A percentile compares a stretch with the other conserved stretches of the same genome.
phyloP scores from a whole-genome alignment of 2,888 invertebrate genomes.

The Bellardia bayeri region DNA sequence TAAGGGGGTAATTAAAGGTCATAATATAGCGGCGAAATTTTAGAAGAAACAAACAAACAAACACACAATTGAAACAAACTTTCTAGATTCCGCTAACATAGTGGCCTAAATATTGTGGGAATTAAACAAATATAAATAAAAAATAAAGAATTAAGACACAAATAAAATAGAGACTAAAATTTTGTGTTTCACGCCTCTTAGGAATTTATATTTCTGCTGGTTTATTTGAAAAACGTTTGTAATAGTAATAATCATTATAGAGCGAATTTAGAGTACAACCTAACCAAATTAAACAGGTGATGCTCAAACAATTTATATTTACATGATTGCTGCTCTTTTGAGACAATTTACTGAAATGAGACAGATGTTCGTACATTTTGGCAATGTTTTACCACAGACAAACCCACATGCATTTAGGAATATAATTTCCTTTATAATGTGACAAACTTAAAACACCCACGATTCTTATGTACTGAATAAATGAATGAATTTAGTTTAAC shows the following conservation, averaged over 20 bases:
- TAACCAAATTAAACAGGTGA: no score
- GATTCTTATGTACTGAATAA: not conserved
- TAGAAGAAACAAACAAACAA: not conserved
- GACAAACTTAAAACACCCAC: not conserved
- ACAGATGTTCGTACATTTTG: not conserved
- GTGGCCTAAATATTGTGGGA: not conserved
- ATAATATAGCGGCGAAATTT: not conserved
- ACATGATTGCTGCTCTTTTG: not conserved
- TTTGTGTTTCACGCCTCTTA: no score
- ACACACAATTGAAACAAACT: not conserved
- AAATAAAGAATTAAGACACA: not conserved
- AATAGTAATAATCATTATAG: no score
- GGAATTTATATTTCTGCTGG: no score
- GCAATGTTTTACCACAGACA: not conserved
- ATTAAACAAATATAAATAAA: not conserved
- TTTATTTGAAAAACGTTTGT: no score
- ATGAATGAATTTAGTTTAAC: not conserved
- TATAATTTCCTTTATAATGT: not conserved
- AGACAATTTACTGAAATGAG: not conserved
- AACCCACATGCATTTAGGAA: not conserved
- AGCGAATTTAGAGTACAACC: no score
- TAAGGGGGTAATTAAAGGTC: conserved; percentile 4
- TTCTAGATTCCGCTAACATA: conserved; percentile 13
- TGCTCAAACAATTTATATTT: no score
- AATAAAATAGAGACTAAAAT: not conserved